Conservation (phyloP, 2,113 vertebrate species). For the Pseudopodoces humilis region DNA sequence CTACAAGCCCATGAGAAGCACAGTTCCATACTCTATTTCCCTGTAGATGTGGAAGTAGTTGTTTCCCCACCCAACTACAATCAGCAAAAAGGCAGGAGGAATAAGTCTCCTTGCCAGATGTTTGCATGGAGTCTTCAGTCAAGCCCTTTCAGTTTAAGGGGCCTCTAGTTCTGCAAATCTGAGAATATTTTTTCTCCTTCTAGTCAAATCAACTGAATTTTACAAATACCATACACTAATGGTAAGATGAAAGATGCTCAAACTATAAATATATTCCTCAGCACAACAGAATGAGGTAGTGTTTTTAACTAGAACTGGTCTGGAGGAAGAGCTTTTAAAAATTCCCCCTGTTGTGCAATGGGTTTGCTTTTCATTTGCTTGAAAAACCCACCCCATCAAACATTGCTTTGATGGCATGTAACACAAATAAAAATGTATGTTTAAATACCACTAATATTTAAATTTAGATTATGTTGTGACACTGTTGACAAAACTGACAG, state of each 20-base stretch:
- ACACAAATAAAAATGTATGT: not conserved
- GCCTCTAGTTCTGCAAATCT: not conserved
- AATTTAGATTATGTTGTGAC: not conserved
- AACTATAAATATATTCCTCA: not conserved
- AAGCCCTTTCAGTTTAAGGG: not conserved
- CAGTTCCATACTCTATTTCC: not conserved
- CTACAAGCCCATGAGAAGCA: not conserved
- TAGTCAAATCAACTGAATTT: not conserved
- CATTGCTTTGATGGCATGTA: not conserved
- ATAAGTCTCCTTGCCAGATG: not conserved
- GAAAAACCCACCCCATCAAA: not conserved
- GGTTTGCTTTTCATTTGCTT: not conserved
- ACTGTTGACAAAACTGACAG: not conserved
- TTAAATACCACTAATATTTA: not conserved
- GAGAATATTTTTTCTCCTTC: not conserved
- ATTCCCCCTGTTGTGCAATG: conserved; percentile 9
- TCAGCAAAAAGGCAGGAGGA: not conserved
- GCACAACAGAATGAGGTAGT: conserved; percentile 26
- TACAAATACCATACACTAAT: not conserved
- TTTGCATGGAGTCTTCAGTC: not conserved
- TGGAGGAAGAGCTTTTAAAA: conserved; percentile 18
- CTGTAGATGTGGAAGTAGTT: not conserved
- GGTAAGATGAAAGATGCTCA: not conserved
- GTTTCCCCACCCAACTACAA: not conserved
- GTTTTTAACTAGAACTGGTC: not conserved